Base-by-base conservation (phyloP, 2,113 vertebrate species). In the Hiodon tergisus region DNA sequence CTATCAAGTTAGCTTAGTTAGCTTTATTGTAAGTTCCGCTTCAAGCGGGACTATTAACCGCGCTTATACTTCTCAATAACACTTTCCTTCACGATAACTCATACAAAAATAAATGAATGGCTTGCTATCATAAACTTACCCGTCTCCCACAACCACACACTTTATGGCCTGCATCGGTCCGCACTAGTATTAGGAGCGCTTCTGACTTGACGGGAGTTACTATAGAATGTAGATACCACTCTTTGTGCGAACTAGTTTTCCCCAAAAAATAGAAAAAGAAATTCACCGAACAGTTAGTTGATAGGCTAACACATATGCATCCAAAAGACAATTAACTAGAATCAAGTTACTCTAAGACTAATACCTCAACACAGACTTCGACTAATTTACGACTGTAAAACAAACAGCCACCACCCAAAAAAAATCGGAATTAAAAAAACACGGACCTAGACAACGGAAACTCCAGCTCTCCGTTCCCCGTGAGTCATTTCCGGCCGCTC, bases 61-160 rank as follows among this genome's bases (percentile, higher is more conserved):
- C 11, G 8, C 9, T 48, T n/a, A n/a, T 11, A n/a, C 63, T 17
- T 63, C 31, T 46, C 51, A 63, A n/a, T 47, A 66, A 46, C 31
- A 16, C 73, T 16, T 6, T 7, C 13, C 8, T 13, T 11, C 53
- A 13, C 31, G 65, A 67, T 8, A 8, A 9, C 13, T 51, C 11
- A 54, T 9, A 73, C 47, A 13, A 71, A 5, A 31, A 16, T 9
- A 4, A 54, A 54, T 50, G 13, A 14, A 16, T 7, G 1, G 6
- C 6, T 58, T 4, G 50, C 57, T 4, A 72, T 5, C 46, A 5
- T 74, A 68, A 46, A 90, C 94, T 95, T 74, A 98, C 95, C 95
- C 94, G 91, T 98, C 95, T 85, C 96, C 96, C 76, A 98, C 96
- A 84, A 98, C 95, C 89, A 97, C 96, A 94, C 96, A 97, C 92